Conservation (phyloP, 1,140 invertebrate species). For the Trichomalopsis sarcophagae region DNA sequence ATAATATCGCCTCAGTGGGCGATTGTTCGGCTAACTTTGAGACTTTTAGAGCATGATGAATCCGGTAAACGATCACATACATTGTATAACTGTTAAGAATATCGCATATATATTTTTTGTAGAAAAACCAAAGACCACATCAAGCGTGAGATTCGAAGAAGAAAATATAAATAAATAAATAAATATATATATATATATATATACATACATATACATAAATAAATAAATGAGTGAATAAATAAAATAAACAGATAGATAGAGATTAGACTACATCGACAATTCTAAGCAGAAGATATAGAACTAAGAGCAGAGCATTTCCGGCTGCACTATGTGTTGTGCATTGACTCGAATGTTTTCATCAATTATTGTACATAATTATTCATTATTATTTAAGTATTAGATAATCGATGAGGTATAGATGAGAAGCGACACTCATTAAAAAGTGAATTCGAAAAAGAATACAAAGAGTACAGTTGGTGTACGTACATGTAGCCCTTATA, state of each 20-base stretch:
- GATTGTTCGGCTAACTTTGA: slow-evolving; percentile 34
- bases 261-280: slow-evolving; percentile 43
- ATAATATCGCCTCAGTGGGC: not conserved
- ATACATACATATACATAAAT: slow-evolving; percentile 43
- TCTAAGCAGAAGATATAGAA: slow-evolving; percentile 10
- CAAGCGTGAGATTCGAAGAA: slow-evolving; percentile 53
- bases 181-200: not conserved
- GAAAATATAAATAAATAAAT: slow-evolving; percentile 44
- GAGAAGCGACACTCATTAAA: slow-evolving; percentile 13
- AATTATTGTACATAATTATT: slow-evolving; percentile 47
- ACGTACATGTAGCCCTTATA: not conserved
- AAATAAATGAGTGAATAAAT: slow-evolving; percentile 48
- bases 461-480: not conserved
- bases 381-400: slow-evolving; percentile 9
- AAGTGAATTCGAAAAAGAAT: not conserved
- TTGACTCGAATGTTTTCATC: slow-evolving; percentile 14
- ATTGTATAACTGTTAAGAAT: slow-evolving; percentile 58
- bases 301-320: slow-evolving; percentile 23
- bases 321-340: slow-evolving; percentile 27
- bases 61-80: slow-evolving; percentile 10
- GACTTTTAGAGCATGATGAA: slow-evolving; percentile 39
- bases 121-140: slow-evolving; percentile 65
- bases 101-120: slow-evolving; percentile 64
- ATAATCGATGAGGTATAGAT: slow-evolving; percentile 12
- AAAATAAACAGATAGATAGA: slow-evolving; percentile 43